Evolutionary conservation across 1,140 invertebrate species (phyloP).

Genomic region (Caerostris extrusa): DNA sequence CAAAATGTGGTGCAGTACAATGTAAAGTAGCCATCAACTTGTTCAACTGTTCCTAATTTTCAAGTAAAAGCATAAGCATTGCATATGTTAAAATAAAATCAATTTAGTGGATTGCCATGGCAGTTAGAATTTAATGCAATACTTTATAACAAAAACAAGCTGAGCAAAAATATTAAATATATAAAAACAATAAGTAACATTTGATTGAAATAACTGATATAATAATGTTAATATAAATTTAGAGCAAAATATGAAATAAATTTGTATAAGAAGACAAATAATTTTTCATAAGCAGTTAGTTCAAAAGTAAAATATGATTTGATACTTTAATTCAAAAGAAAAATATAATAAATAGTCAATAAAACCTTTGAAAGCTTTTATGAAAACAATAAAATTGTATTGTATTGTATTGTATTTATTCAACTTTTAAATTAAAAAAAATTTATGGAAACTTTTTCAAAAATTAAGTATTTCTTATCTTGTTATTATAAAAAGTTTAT

Average conservation of each 20-base stretch:
- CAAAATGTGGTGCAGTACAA: slow-evolving; percentile 86
- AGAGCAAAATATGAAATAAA: slow-evolving; percentile 6
- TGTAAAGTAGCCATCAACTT: slow-evolving; percentile 84
- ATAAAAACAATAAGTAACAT: neutral
- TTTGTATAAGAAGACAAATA: neutral
- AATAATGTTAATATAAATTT: neutral
- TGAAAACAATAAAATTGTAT: too few species aligned
- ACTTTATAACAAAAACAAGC: neutral
- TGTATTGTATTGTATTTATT: too few species aligned
- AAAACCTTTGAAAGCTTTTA: too few species aligned
- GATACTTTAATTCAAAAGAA: neutral
- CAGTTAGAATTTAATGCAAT: slow-evolving; percentile 34
- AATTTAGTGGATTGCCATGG: slow-evolving; percentile 3
- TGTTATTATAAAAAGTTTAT: too few species aligned
- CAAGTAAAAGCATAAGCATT: slow-evolving; percentile 69
- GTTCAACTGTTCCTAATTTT: slow-evolving; percentile 81
- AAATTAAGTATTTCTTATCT: too few species aligned
- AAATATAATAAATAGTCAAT: neutral
- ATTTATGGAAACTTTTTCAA: too few species aligned
- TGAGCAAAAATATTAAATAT: slow-evolving; percentile 22
- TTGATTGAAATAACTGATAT: neutral
- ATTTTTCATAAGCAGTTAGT: neutral
- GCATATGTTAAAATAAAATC: slow-evolving; percentile 67
- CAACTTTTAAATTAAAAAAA: too few species aligned
- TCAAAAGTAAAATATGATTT: neutral